Base-by-base conservation (phyloP, 53 echinoderm and acorn worm genomes). In the Echinometra lucunter region DNA sequence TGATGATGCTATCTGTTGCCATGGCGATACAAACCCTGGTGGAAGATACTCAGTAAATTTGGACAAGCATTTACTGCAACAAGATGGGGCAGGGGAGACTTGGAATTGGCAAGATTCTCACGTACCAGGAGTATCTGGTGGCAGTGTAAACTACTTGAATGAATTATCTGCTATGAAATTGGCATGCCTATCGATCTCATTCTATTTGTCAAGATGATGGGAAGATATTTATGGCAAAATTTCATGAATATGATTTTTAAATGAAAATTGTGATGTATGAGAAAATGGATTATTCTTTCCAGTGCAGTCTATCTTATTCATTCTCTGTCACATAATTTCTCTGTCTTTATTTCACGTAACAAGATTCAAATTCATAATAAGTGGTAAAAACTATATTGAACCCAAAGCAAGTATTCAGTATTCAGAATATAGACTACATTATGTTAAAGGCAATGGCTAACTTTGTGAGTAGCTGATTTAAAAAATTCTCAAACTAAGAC, bases 151-250 rank as follows among this genome's bases (percentile, higher is more conserved):
- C 89, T 60, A 58, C 40, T 89, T 58, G 6, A 89, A 85, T 47
- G 47, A 85, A 85, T 85, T 85, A 85, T 85, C 49, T 53, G 85
- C 85, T 49, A 28, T 85, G 85, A 85, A 85, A 85, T 85, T 85
- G 47, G 85, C 85, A 30, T n/a, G 85, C 85, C 85, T 85, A 85
- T 85, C 85, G 49, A 85, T 49, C 49, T 85, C 11, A 85, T 49
- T 30, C 27, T 85, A 49, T 49, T 47, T 85, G 85, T 30, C 3
- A 3, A n/a, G 49, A 49, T 85, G 85, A 16, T 7, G 49, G 27
- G 49, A 47, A n/a, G 47, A 49, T 85, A 85, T 85, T 47, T 38
- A 19, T 78, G 42, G 85, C 28, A 53, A 85, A 85, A 85, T n/a
- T 49, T 45, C 7, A 47, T 45, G 85, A 85, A 49, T 30, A 28